Evolutionary conservation across 1,140 invertebrate genomes (phyloP), one percentile per base, ranked within the genome.

Genomic region (Mizuhopecten yessoensis): DNA sequence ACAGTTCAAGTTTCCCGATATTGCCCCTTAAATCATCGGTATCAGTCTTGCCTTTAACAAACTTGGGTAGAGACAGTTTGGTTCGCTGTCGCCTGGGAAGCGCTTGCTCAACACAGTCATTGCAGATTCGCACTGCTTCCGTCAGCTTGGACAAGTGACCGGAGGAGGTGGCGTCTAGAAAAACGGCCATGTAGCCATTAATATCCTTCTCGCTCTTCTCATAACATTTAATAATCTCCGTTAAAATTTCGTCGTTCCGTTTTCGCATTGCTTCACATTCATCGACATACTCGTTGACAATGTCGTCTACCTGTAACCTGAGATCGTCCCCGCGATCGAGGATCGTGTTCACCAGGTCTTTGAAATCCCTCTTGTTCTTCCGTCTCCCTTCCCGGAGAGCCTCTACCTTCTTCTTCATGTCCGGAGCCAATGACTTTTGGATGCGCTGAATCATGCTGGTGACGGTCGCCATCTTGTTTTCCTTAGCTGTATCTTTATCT

Each of bases 201-300:
- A 75, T 75, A 13, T 75, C 57, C 57, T 75, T 75, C 17, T 75
- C 57, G 17, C 57, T 75, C n/a, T 75, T 75, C 17, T 75, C 57
- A 75, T 75, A 75, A n/a, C 23, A 75, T 75, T 75, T 75, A 5
- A 75, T 75, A 75, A 75, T 75, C 17, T 75, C 57, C n/a, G 57
- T 75, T 75, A 75, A 75, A n/a, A 75, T 75, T 75, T 75, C 57
- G n/a, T 75, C 57, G 57, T 75, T 75, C n/a, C 57, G 57, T 75
- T 75, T 75, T 29, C 57, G 57, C 57, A 75, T 75, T 17, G 57
- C 57, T 29, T 75, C 57, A 29, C 57, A 75, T 75, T 75, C 57
- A 75, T 75, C 57, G 57, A 75, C 57, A 75, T 75, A 75, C 29
- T 29, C 57, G 23, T 75, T 75, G 23, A 75, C 57, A 3, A 75